Conservation (phyloP, 2,113 vertebrate genomes). For the Trinectes maculatus region DNA sequence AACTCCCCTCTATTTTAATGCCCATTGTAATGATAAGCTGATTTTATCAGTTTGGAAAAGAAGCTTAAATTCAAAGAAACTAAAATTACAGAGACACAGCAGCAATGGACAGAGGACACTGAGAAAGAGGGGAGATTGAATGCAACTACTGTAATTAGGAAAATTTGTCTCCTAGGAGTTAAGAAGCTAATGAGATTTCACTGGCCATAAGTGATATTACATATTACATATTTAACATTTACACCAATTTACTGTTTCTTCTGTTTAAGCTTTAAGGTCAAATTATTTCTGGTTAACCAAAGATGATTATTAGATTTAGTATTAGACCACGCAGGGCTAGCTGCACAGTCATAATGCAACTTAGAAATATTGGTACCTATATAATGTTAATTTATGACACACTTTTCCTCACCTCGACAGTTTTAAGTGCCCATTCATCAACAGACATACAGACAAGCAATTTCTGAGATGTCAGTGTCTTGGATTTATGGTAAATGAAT, state of each 20-base stretch:
- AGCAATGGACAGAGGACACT: not conserved
- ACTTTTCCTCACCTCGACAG: not conserved
- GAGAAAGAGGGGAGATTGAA: not conserved
- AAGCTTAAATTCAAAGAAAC: not conserved
- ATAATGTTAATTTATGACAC: constrained; percentile 8
- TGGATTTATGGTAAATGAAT: not conserved
- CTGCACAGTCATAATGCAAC: too few relatives aligned
- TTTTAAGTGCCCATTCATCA: not conserved
- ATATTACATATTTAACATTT: too few relatives aligned
- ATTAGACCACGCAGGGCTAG: too few relatives aligned
- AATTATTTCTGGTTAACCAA: too few relatives aligned
- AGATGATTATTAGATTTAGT: too few relatives aligned
- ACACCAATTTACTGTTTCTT: too few relatives aligned
- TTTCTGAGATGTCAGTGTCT: not conserved
- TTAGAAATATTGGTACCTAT: too few relatives aligned
- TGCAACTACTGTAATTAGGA: not conserved
- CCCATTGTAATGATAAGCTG: not conserved
- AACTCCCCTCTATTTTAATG: not conserved
- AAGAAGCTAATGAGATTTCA: not conserved
- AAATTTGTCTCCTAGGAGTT: not conserved
- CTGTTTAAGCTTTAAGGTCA: too few relatives aligned
- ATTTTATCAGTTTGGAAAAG: not conserved
- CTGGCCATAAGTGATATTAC: too few relatives aligned
- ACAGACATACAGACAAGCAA: not conserved
- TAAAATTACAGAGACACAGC: constrained; percentile 3